Conservation (phyloP, 2,113 vertebrate genomes). For the Notiomystis cincta region DNA sequence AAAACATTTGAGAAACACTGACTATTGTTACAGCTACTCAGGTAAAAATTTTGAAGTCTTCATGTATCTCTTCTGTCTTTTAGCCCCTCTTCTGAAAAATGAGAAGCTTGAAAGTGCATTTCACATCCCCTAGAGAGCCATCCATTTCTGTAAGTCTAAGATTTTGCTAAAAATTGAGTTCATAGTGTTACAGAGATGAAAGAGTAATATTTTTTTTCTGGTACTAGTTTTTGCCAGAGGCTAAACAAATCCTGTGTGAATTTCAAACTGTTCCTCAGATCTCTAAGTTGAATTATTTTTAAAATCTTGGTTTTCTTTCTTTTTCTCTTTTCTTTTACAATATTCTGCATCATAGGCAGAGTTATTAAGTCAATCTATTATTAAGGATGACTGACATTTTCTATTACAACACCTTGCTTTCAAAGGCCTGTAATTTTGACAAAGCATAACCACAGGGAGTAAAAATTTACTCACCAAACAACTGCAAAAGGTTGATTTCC, state of each 20-base stretch:
- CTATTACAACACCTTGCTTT: conserved; percentile 17
- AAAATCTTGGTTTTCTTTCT: not conserved
- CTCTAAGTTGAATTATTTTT: not conserved
- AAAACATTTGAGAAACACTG: not conserved
- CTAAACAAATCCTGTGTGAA: not conserved
- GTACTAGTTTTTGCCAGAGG: not conserved
- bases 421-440: not conserved
- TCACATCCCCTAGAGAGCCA: not conserved
- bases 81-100: not conserved
- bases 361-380: not conserved
- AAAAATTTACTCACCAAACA: not conserved
- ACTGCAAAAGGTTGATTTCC: not conserved
- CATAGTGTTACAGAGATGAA: not conserved
- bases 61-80: not conserved
- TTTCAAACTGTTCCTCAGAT: conserved; percentile 14
- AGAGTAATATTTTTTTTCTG: not conserved
- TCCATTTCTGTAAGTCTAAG: not conserved
- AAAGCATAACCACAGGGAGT: not conserved
- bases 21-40: not conserved
- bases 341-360: not conserved
- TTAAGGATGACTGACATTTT: conserved; percentile 22
- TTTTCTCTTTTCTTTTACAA: not conserved
- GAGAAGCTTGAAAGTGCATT: not conserved
- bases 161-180: not conserved
- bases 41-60: not conserved